Conservation (phyloP, 2,888 invertebrate genomes). For the Chaitophorus viminalis region DNA sequence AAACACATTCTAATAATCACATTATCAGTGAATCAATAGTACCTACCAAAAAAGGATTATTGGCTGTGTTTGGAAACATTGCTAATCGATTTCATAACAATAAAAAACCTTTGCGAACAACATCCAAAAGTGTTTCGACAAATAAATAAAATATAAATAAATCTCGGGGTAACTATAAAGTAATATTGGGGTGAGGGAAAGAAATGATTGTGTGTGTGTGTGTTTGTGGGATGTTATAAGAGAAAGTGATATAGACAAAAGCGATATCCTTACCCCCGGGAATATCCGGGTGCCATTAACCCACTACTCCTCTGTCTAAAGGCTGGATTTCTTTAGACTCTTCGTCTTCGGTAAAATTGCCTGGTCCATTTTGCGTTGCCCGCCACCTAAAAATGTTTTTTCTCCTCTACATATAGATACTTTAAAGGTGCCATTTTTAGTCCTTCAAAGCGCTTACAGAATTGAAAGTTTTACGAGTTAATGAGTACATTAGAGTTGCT, state of each 20-base stretch:
- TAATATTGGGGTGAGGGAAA: slow-evolving; percentile 38
- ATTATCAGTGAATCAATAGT: neutral
- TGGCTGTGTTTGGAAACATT: slow-evolving; percentile 10
- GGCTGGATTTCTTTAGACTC: slow-evolving; percentile 34
- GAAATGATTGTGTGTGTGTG: neutral
- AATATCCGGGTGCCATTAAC: slow-evolving; percentile 57
- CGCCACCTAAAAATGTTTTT: slow-evolving; percentile 23
- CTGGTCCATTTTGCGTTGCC: slow-evolving; percentile 36
- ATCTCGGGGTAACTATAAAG: slow-evolving; percentile 57
- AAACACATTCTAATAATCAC: neutral
- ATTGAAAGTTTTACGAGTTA: slow-evolving; percentile 54
- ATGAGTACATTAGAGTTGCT: slow-evolving; percentile 38
- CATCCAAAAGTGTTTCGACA: slow-evolving; percentile 24
- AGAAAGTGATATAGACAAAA: neutral
- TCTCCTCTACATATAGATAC: slow-evolving; percentile 6
- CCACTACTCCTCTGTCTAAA: slow-evolving; percentile 7
- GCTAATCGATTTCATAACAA: slow-evolving; percentile 43
- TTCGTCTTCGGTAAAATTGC: slow-evolving; percentile 31
- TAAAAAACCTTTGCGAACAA: slow-evolving; percentile 43
- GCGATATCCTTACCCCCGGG: slow-evolving; percentile 50
- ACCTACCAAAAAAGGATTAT: neutral
- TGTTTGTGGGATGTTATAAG: neutral
- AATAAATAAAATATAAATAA: slow-evolving; percentile 61
- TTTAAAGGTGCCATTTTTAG: slow-evolving; percentile 21
- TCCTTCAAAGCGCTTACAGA: slow-evolving; percentile 16